Evolutionary conservation across 2,888 invertebrate species (phyloP).

Genomic region (Epinotia demarniana): DNA sequence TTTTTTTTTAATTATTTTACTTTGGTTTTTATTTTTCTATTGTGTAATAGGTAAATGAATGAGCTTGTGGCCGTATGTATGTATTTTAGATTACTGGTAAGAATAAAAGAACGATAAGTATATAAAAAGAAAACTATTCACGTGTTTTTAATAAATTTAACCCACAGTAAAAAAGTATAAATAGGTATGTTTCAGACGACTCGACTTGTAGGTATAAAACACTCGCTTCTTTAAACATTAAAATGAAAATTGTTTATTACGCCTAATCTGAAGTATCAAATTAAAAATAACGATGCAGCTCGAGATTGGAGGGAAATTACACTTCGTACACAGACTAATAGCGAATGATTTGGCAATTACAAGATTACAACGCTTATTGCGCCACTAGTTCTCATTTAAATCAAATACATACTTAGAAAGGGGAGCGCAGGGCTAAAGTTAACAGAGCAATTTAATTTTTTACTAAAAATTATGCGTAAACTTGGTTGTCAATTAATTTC

Average conservation of each 20-base stretch:
- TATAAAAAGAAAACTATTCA: too few species aligned
- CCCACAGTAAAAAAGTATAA: not conserved
- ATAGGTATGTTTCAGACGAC: not conserved
- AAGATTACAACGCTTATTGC: constrained; percentile 5
- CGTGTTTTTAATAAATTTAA: not conserved
- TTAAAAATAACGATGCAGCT: not conserved
- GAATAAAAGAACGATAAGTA: too few species aligned
- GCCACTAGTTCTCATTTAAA: constrained; percentile 9
- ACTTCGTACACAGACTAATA: constrained; percentile 11
- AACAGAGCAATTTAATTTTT: too few species aligned
- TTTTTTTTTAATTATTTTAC: too few species aligned
- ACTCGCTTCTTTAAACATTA: constrained; percentile 10
- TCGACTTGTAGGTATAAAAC: not conserved
- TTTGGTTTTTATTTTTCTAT: too few species aligned
- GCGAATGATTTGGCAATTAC: constrained; percentile 27
- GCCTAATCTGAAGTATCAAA: constrained; percentile 13
- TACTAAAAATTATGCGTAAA: too few species aligned
- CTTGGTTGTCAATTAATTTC: too few species aligned
- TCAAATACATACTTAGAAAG: not conserved
- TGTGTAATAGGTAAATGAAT: too few species aligned
- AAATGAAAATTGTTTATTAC: constrained; percentile 15
- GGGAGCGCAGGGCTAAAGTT: not conserved
- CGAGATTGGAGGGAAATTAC: constrained; percentile 22
- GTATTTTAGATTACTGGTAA: too few species aligned
- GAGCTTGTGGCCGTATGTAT: too few species aligned